Evolutionary conservation across 2,797 vertebrate species (phyloP), one percentile per base, ranked within the genome.

Genomic region (Enteromius trimaculatus): DNA sequence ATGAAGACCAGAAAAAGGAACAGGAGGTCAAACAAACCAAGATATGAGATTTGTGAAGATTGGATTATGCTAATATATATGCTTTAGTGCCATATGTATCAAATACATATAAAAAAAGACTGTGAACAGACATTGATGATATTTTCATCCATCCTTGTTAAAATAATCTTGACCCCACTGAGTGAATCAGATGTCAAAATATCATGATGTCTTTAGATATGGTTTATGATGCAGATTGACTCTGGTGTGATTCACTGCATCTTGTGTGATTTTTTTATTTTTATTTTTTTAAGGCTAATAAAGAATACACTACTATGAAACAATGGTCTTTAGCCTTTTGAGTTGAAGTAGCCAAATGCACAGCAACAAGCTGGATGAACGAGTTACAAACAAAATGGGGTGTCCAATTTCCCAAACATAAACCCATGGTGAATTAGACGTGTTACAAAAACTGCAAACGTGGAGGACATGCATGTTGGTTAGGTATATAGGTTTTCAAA

Each of bases 11-110:
- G 44, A 19, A 68, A 47, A 19, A 84, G 0, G 1, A 88, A 66
- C 65, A 84, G 17, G 68, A 78, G 9, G 6, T 19, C 14, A 88
- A 62, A 81, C 79, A 90, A 84, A 91, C 87, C 68, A 91, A 88
- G 80, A 80, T 95, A 39, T 94, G 83, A 94, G 86, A 23, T 66
- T 6, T 51, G 16, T 39, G 21, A 64, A 65, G 37, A 84, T 64
- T 42, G 4, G 34, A 31, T 39, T 34, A 21, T 81, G 17, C 42
- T 64, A 47, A 29, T 14, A 79, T 39, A 1, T n/a, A 9, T 1
- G 44, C 31, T 53, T 79, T 23, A 37, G 44, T 79, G 37, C 31
- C 21, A 14, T 60, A 76, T 76, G 42, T 68, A 68, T 53, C 17
- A 44, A 62, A 42, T 1, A 13, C 10, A 11, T 42, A 11, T 42